These are phyloP conservation scores for Margarornis squamiger DNA, from an alignment of 2,797 vertebrate genomes.

Conservation along the genomic window DNA sequence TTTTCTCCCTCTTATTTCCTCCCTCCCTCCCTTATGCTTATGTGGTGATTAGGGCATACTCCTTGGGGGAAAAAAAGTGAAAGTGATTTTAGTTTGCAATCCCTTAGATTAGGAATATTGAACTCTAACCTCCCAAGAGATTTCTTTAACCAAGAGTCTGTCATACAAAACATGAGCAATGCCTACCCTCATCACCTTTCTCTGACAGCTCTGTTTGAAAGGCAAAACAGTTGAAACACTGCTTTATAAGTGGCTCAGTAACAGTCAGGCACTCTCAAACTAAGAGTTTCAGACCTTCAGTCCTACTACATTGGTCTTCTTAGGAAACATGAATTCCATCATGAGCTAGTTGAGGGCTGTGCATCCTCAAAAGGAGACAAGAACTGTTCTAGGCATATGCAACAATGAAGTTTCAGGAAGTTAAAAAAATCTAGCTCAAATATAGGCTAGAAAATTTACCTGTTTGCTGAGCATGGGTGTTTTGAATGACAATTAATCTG, in stretches of 20 bases:
- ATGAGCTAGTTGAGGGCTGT: not conserved
- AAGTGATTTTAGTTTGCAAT: not conserved
- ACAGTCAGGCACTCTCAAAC: not conserved
- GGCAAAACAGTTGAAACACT: not conserved
- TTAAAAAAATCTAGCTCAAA: not conserved
- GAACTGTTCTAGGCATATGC: not conserved
- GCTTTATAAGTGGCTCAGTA: not conserved
- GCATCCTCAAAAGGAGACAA: not conserved
- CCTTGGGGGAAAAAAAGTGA: not conserved
- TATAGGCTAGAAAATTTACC: not conserved
- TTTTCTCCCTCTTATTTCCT: not conserved
- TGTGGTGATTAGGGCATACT: not conserved
- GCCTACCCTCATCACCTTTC: not conserved
- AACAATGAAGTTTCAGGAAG: not conserved
- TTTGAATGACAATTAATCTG: not conserved
- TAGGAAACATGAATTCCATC: not conserved
- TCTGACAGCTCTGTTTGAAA: not conserved
- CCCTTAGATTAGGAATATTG: not conserved
- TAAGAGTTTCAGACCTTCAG: not conserved
- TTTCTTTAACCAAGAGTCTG: not conserved
- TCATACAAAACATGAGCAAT: slow-evolving; percentile 2
- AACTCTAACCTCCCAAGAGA: not conserved
- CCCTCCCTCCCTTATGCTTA: not conserved
- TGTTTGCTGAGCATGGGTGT: not conserved
- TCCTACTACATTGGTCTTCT: not conserved